Evolutionary conservation across 1,140 invertebrate species (phyloP).

Genomic region (Pogonomyrmex barbatus): DNA sequence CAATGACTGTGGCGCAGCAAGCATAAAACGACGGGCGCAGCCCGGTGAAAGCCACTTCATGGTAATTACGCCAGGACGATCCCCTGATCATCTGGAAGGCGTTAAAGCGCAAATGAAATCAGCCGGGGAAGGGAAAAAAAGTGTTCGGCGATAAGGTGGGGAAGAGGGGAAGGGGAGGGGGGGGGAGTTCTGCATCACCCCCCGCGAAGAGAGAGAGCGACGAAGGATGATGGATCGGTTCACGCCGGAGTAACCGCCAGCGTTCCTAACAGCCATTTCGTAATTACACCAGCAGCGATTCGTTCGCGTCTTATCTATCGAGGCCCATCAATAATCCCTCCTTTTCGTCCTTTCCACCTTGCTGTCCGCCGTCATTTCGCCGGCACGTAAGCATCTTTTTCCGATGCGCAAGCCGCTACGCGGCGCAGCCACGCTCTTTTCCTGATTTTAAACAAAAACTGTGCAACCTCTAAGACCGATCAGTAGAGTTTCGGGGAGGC

Average conservation of each 20-base stretch:
- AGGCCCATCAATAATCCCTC: constrained; percentile 83
- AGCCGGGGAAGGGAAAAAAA: constrained; percentile 45
- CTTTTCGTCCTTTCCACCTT: constrained; percentile 69
- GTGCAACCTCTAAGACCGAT: constrained; percentile 16
- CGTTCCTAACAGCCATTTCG: constrained; percentile 82
- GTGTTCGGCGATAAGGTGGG: constrained; percentile 26
- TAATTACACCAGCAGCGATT: constrained; percentile 85
- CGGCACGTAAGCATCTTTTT: constrained; percentile 52
- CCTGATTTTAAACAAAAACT: constrained; percentile 70
- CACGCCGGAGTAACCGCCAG: constrained; percentile 76
- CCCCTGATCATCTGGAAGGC: constrained; percentile 76
- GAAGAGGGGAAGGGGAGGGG: not conserved
- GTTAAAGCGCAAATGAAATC: constrained; percentile 78
- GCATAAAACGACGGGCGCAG: constrained; percentile 74
- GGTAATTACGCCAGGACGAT: constrained; percentile 72
- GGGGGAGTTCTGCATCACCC: constrained; percentile 60
- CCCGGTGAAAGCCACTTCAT: constrained; percentile 76
- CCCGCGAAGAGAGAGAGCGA: constrained; percentile 66
- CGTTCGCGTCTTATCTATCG: constrained; percentile 83
- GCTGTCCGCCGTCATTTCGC: constrained; percentile 24
- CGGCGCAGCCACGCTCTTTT: not conserved
- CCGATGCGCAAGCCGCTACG: constrained; percentile 35
- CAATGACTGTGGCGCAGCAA: constrained; percentile 70
- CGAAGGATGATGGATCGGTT: constrained; percentile 82
- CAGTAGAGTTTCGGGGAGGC: constrained; percentile 23